These are phyloP conservation scores for Azemiops feae DNA, from an alignment of 2,113 vertebrate genomes.

Conservation along the genomic window DNA sequence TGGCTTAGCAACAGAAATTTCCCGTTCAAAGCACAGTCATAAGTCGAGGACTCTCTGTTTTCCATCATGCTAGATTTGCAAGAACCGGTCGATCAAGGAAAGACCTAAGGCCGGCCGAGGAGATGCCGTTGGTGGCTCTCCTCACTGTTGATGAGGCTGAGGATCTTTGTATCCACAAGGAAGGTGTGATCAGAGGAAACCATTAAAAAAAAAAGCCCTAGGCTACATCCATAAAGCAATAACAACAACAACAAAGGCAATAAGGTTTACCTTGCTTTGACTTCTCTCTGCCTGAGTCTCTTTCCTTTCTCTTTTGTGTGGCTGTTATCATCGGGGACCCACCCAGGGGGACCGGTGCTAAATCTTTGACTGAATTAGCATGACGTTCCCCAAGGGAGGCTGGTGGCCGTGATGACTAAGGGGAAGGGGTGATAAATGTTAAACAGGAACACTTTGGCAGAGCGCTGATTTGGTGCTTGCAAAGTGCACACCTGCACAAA, in stretches of 20 bases:
- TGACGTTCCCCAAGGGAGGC: constrained; percentile 44
- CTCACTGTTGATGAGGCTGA: no score
- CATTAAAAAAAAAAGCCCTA: constrained; percentile 59
- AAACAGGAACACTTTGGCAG: constrained; percentile 72
- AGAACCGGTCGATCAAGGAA: constrained; percentile 55
- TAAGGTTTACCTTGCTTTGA: constrained; percentile 38
- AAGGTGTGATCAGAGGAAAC: constrained; percentile 49
- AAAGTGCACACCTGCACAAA: constrained; percentile 69
- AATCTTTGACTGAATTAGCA: constrained; percentile 69
- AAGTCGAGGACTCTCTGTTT: constrained; percentile 24
- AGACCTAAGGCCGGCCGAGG: constrained; percentile 53
- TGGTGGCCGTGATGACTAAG: constrained; percentile 66
- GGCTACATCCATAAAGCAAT: constrained; percentile 40
- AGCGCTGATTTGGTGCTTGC: constrained; percentile 73
- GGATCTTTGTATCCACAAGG: constrained; percentile 32
- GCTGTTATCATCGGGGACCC: constrained; percentile 41
- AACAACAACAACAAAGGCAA: not conserved
- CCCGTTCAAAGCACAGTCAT: no score
- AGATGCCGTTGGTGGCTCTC: constrained; percentile 39
- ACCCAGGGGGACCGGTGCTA: constrained; percentile 41
- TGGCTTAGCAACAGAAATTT: no score
- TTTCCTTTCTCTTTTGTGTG: constrained; percentile 8
- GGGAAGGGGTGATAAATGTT: constrained; percentile 74
- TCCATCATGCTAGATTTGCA: constrained; percentile 60
- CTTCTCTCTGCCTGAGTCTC: not conserved